phyloP scores from a whole-genome alignment of 2,797 vertebrate genomes.

The Premnoplex brunnescens region DNA sequence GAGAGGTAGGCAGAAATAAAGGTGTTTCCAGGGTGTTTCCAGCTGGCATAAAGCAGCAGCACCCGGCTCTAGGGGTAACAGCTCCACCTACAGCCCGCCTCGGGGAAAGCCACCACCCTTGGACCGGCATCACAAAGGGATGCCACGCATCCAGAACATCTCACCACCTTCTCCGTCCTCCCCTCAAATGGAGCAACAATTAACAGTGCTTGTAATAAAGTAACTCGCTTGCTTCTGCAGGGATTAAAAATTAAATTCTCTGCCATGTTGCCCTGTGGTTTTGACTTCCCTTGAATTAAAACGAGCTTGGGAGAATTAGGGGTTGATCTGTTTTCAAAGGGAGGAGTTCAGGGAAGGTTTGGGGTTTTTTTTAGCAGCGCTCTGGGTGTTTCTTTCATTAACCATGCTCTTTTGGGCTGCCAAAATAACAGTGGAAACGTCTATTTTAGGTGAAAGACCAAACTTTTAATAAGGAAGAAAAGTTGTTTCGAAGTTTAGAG shows the following conservation, averaged over 20 bases:
- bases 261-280: background rate
- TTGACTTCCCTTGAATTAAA: background rate
- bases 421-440: background rate
- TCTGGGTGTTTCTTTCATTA: background rate
- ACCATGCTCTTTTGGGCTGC: background rate
- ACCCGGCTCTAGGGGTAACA: slow-evolving; percentile 3
- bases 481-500: slow-evolving; percentile 90
- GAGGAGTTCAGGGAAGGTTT: background rate
- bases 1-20: background rate
- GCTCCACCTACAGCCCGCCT: slow-evolving; percentile 10
- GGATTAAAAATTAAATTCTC: background rate
- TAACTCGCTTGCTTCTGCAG: background rate
- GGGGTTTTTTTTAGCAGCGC: background rate
- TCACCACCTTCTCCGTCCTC: background rate
- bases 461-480: slow-evolving; percentile 91
- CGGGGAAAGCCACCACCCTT: background rate
- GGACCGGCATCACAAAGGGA: background rate
- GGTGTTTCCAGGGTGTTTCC: background rate
- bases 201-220: background rate
- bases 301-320: background rate
- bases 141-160: background rate
- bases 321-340: background rate
- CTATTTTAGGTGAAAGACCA: slow-evolving; percentile 90
- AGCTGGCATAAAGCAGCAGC: background rate
- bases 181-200: background rate